Percentiles rank a stretch among this genome's conserved stretches.
Conservation (phyloP, 2,113 vertebrate genomes). For the Naja naja region DNA sequence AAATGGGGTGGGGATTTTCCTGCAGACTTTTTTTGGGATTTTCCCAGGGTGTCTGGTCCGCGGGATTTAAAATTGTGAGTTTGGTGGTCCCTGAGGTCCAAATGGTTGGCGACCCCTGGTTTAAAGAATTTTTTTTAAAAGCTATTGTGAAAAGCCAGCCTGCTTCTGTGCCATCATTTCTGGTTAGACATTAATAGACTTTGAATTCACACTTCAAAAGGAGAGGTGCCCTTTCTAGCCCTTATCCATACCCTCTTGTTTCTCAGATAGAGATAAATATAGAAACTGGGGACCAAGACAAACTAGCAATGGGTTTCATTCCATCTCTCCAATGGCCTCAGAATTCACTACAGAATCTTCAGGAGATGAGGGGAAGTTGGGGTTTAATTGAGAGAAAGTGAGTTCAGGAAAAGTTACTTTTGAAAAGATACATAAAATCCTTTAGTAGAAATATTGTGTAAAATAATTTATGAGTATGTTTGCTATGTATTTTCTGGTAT, state of each 20-base stretch:
- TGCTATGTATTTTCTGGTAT: background rate
- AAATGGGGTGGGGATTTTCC: too few species aligned
- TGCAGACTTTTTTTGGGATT: too few species aligned
- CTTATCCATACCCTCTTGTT: background rate
- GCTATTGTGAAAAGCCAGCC: background rate
- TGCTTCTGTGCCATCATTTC: background rate
- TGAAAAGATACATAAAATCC: background rate
- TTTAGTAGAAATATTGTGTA: background rate
- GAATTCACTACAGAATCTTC: background rate
- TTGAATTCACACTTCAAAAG: background rate
- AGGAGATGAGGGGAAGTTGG: background rate
- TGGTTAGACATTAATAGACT: background rate
- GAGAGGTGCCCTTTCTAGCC: background rate
- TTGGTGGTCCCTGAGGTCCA: too few species aligned
- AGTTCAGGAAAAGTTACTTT: background rate
- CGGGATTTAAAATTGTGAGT: too few species aligned
- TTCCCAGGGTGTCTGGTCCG: too few species aligned
- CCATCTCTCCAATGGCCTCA: background rate
- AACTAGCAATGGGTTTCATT: background rate
- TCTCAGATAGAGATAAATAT: background rate
- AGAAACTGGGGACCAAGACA: background rate
- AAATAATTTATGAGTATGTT: background rate
- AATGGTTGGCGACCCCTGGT: background rate
- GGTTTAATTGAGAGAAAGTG: background rate
- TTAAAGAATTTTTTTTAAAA: background rate